Evolutionary conservation across 2,113 vertebrate genomes (phyloP), one percentile per base, ranked within the genome.

Genomic region (Ammodramus savannarum): DNA sequence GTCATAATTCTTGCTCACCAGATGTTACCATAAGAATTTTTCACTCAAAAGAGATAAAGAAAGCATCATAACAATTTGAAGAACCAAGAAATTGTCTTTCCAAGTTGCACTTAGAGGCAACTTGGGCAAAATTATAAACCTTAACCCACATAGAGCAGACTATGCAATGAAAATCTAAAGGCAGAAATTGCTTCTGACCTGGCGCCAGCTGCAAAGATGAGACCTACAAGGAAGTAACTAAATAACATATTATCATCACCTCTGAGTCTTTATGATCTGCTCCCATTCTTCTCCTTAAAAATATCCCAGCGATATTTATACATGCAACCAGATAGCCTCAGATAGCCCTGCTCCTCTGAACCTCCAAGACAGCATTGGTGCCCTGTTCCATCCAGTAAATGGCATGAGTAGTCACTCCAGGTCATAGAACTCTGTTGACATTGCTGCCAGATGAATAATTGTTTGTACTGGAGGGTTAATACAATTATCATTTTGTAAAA

Each of bases 121-220:
- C 32, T 34, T 25, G 20, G 51, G 52, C 13, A 48, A 85, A 85
- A 49, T 19, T 49, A 26, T 36, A 31, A 49, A 16, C 36, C 26
- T 36, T 67, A 75, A 41, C 16, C 25, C 31, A 58, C 20, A 41
- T 1, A 75, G 36, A 67, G 9, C 11, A 75, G 43, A 41, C 3
- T 13, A 34, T 31, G 20, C 7, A 41, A 34, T 34, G 51, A 31
- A 75, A 75, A 41, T 58, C 13, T 31, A 49, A 19, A 43, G 36
- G 16, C 31, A 41, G 20, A 49, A 75, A 58, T 67, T 67, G 6
- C 20, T 43, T 67, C 34, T 49, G 20, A 75, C 13, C 25, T 34
- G 25, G 7, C 0, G 0, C 32, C 41, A 57, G 25, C 51, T 25
- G 43, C 31, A 41, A 66, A 49, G 13, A 66, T 34, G 31, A 57